phyloP scores from a whole-genome alignment of 92 coral and sea anemone species.

The Meandrina meandrites region DNA sequence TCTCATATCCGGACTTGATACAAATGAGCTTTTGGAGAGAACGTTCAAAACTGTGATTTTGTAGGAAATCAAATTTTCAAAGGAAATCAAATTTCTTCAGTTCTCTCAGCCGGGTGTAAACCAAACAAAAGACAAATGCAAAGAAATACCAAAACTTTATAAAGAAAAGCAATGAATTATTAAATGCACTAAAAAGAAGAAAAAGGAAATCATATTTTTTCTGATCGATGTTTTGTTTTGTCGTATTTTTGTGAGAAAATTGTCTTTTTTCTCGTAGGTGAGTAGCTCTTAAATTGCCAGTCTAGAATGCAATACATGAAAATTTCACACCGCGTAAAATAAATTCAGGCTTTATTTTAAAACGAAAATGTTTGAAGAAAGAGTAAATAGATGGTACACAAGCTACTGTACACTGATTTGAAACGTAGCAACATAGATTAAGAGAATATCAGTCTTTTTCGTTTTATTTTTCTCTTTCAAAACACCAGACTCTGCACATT shows the following conservation, averaged over 20 bases:
- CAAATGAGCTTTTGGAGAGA: constrained; percentile 34
- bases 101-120: constrained; percentile 45
- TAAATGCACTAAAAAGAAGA: constrained; percentile 6
- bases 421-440: constrained; percentile 11
- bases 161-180: constrained; percentile 33
- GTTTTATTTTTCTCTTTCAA: neutral
- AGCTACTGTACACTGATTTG: neutral
- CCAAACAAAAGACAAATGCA: constrained; percentile 34
- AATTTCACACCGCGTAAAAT: neutral
- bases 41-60: constrained; percentile 48
- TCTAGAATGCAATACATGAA: neutral
- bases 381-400: neutral
- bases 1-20: constrained; percentile 33
- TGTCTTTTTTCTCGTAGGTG: neutral
- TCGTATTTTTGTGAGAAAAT: neutral
- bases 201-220: neutral
- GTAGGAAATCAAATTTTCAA: constrained; percentile 26
- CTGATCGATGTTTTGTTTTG: neutral
- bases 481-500: neutral
- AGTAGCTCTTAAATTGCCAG: neutral
- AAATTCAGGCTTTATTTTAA: neutral
- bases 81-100: constrained; percentile 45
- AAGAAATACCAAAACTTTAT: constrained; percentile 31
- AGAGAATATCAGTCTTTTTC: constrained; percentile 8
- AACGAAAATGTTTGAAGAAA: neutral